Base-by-base conservation (phyloP, 2,113 vertebrate genomes). In the Dipodomys spectabilis region DNA sequence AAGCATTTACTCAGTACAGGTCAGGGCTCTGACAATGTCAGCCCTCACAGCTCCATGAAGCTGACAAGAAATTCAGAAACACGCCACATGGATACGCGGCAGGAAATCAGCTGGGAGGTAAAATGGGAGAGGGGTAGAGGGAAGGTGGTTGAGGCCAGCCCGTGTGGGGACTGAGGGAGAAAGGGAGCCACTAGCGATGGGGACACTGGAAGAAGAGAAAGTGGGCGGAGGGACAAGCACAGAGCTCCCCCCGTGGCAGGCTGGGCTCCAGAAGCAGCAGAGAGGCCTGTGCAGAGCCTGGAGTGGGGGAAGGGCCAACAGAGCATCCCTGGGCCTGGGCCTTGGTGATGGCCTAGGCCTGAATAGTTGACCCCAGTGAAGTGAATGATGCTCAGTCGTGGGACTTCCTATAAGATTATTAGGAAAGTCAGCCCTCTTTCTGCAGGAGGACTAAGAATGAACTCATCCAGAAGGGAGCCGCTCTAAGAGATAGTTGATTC, bases 151-250 rank as follows among this genome's bases (percentile, higher is more conserved):
- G 3, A 53, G 68, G 27, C 15, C 32, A 60, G 23, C 32, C 49
- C 16, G 68, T 32, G 60, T 1, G 20, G 27, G 45, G 3, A 20
- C 32, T 10, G 49, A 39, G 57, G 71, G 53, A 7, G 57, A 20
- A 2, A 44, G 57, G n/a, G 30, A 4, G 16, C 15, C 13, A 45
- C 7, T 57, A 16, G 32, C 44, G 2, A 0, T 1, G 0, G 7
- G 23, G 67, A 79, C 15, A 7, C 4, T 16, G 9, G 3, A 16
- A 7, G n/a, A 28, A 53, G 81, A 25, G 39, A 10, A 39, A 4
- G 4, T 67, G 53, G 8, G 32, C 27, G 15, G 45, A 25, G 35
- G 80, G 18, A 30, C 11, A 5, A 7, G 39, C 62, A 28, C 22
- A 16, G 53, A 53, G 77, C n/a, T 30, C 35, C 44, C 22, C 19